Evolutionary conservation across 2,888 invertebrate genomes (phyloP).

Genomic region (Esperia sulphurella): DNA sequence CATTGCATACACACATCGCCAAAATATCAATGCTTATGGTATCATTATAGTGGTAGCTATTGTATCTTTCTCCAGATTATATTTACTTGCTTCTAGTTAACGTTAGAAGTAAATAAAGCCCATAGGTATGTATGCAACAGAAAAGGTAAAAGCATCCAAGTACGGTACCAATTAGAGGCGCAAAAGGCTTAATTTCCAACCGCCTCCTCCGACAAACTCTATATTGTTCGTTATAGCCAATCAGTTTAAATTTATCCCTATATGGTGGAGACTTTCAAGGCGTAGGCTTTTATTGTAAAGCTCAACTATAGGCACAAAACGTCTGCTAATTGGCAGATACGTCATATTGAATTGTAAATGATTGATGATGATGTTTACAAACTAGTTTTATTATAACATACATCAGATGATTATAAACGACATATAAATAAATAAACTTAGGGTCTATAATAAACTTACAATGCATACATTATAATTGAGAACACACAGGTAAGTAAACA

Average conservation of each 20-base stretch:
- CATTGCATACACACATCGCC: too few relatives aligned
- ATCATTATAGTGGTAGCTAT: too few relatives aligned
- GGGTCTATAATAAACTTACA: too few relatives aligned
- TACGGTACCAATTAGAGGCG: constrained; percentile 64
- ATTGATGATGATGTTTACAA: constrained; percentile 34
- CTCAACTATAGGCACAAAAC: constrained; percentile 41
- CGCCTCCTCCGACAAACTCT: constrained; percentile 37
- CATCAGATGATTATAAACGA: too few relatives aligned
- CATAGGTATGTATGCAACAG: neutral
- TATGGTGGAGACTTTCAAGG: constrained; percentile 56
- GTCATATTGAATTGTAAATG: constrained; percentile 52
- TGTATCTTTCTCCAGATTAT: too few relatives aligned
- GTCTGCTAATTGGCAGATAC: constrained; percentile 63
- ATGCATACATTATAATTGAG: too few relatives aligned
- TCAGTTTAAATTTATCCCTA: constrained; percentile 69
- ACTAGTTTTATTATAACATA: too few relatives aligned
- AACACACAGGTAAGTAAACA: too few relatives aligned
- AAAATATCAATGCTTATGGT: too few relatives aligned
- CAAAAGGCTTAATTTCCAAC: constrained; percentile 43
- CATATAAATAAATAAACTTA: too few relatives aligned
- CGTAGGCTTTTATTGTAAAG: constrained; percentile 42
- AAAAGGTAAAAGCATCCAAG: constrained; percentile 33
- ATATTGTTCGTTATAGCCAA: constrained; percentile 67
- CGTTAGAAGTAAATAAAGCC: too few relatives aligned
- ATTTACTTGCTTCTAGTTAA: too few relatives aligned